Base-by-base conservation (phyloP, 2,113 vertebrate species). In the Phaethon lepturus region DNA sequence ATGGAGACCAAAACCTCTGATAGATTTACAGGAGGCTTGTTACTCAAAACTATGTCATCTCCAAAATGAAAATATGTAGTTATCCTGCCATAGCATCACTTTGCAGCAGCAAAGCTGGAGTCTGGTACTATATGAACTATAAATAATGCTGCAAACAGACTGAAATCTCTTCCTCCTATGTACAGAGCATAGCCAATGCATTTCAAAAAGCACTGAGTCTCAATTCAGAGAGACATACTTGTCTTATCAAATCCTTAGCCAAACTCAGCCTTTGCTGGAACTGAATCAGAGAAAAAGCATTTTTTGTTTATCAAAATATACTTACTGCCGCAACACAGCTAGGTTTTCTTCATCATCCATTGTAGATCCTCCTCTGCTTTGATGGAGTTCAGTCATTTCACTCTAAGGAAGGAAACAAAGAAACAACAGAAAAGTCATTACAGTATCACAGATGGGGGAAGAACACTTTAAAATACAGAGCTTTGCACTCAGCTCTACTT, bases 291-390 rank as follows among this genome's bases (percentile, higher is more conserved):
- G 63, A 73, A 83, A 68, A 53, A 38, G 1, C n/a, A 11, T 16
- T 49, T 84, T 78, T 74, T 83, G 23, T 55, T 93, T 63, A 78
- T 82, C 74, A 92, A 87, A 87, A 60, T 62, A 38, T 2, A 84
- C 98, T 97, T 95, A 99, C 99, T 99, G 99, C 91, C 99, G 98
- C 94, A 99, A 98, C 75, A 99, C 97, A 50, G 99, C 99, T 96
- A 99, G 98, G 97, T 99, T 99, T 98, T 99, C 99, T 96, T 99
- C 99, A 97, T 99, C 99, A 40, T 99, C 99, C 52, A 99, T 99
- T 7, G 99, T 72, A 66, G 99, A 99, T 31, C 98, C 94, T 87
- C 98, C 98, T 90, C 99, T 98, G 96, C 98, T 98, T 87, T 97
- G 98, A 83, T 98, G 98, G 28, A 97, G 97, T 90, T 98, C 98